Conservation (phyloP, 1,140 invertebrate genomes). For the Pseudomyrmex cubaensis region DNA sequence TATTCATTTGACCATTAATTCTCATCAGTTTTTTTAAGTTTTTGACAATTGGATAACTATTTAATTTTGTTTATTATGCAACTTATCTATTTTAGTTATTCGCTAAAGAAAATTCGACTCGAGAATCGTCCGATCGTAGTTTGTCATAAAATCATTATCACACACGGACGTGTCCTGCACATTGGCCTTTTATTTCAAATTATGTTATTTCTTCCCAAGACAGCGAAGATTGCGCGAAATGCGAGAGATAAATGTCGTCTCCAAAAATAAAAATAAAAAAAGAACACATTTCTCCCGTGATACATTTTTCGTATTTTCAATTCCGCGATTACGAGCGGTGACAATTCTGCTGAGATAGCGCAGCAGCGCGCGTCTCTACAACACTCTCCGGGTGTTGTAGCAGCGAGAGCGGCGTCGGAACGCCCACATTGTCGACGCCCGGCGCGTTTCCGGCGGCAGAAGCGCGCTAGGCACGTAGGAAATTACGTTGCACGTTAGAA, state of each 20-base stretch:
- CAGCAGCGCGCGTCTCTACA: conserved; percentile 9
- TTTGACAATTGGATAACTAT: no score
- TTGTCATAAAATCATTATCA: no score
- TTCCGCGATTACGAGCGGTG: conserved; percentile 26
- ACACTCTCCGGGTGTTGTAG: neutral
- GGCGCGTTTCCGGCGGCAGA: conserved; percentile 62
- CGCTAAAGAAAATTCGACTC: no score
- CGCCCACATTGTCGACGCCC: conserved; percentile 63
- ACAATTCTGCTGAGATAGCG: conserved; percentile 24
- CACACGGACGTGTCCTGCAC: no score
- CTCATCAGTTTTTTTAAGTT: no score
- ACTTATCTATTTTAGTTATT: no score
- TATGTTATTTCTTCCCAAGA: neutral
- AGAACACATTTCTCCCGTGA: neutral
- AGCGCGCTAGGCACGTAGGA: conserved; percentile 68
- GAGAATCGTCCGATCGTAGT: no score
- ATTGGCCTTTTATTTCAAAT: no score
- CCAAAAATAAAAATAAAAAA: no score
- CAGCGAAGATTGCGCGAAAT: neutral
- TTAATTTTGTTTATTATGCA: no score
- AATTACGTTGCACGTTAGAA: conserved; percentile 73
- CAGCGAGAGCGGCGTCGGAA: conserved; percentile 18
- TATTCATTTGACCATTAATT: no score
- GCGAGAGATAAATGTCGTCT: neutral
- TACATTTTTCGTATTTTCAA: conserved; percentile 13